Evolutionary conservation across 2,113 vertebrate species (phyloP), one percentile per base, ranked within the genome.

Genomic region (Platysteira castanea): DNA sequence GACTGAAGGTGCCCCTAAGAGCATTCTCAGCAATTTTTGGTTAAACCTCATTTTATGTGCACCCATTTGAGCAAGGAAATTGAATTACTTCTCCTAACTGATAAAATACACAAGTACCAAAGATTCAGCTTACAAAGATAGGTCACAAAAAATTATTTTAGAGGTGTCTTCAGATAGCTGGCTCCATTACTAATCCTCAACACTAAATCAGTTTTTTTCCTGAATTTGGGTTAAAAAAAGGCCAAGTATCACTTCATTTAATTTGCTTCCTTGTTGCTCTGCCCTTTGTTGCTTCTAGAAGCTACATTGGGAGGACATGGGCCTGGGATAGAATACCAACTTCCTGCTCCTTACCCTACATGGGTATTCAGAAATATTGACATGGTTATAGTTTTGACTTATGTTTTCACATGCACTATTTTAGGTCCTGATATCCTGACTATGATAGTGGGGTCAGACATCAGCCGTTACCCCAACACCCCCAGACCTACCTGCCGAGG

Each of bases 381-480:
- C 30, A 64, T 0, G 0, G 50, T 52, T 84, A 31, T 26, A 61
- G n/a, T 41, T 96, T 41, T 63, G 8, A 42, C 57, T 12, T 46
- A 28, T 7, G 13, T 74, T 79, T 77, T 68, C 50, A 61, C 13
- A 20, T 71, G 21, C 81, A 59, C 86, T 37, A 35, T 76, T 97
- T 63, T 80, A 99, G 99, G 99, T 89, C 98, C 99, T 73, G 98
- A 99, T 87, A 89, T 98, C 73, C 93, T 99, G 79, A 99, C 98
- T 6, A 95, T 99, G 90, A 98, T 98, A 60, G 98, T 99, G 50
- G 99, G 98, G 49, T 99, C 99, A 24, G 99, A 99, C 92, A 99
- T 99, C 61, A 98, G 98, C 56, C 97, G 97, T 24, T 97, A 97
- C 50, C 99, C 99, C 12, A 99, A 98, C 82, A 98, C 97, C 2